Conservation (phyloP, 2,797 vertebrate genomes). For the Natrix natrix region DNA sequence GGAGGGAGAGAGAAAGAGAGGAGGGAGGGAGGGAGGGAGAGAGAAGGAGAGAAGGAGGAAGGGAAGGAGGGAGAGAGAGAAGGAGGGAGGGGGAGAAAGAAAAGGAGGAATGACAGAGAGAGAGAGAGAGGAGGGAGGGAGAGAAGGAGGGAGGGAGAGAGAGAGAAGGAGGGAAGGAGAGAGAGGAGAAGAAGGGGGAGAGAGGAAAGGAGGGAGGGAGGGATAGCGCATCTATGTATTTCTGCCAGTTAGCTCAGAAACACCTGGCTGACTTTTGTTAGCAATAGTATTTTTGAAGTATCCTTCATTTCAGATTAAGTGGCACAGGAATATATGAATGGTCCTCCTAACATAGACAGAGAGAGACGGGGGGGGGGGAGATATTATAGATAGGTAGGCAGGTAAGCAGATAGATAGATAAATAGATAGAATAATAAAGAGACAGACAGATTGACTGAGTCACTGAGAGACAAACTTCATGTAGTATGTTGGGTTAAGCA, state of each 20-base stretch:
- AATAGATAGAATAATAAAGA: background rate
- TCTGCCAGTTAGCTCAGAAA: too few relatives aligned
- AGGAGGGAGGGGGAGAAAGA: background rate
- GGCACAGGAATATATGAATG: too few relatives aligned
- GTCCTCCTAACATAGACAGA: background rate
- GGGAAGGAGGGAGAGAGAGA: rapidly evolving
- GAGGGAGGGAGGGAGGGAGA: rapidly evolving
- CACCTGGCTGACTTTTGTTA: too few relatives aligned
- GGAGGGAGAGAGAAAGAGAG: too few relatives aligned
- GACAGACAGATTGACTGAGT: background rate
- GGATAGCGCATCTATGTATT: too few relatives aligned
- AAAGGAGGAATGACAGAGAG: rapidly evolving
- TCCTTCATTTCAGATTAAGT: too few relatives aligned
- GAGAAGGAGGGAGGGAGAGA: too few relatives aligned
- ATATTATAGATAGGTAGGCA: too few relatives aligned
- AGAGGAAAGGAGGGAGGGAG: background rate
- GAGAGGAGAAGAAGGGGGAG: rapidly evolving
- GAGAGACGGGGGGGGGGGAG: background rate
- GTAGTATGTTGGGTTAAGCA: background rate
- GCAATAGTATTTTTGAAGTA: too few relatives aligned
- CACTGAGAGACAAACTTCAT: too few relatives aligned
- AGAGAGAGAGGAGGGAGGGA: rapidly evolving
- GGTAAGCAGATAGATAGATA: too few relatives aligned
- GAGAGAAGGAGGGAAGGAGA: background rate
- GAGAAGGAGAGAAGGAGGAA: rapidly evolving